Conservation (phyloP, 2,113 vertebrate species). For the Paralichthys olivaceus region DNA sequence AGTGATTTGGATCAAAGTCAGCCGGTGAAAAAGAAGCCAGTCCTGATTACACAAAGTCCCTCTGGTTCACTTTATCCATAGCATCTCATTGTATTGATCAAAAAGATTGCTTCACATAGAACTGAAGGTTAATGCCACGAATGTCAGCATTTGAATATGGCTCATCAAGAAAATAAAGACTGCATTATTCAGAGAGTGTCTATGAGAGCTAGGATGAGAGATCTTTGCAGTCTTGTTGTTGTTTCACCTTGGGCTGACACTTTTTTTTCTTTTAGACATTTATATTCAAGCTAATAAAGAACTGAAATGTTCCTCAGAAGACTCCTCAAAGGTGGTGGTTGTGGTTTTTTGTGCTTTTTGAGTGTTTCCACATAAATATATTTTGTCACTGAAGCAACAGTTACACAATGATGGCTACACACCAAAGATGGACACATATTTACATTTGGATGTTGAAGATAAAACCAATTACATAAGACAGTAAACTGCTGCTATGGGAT, state of each 20-base stretch:
- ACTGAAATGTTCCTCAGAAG: not conserved
- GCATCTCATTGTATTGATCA: conserved; percentile 47
- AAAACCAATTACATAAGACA: too few relatives aligned
- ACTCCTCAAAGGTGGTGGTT: not conserved
- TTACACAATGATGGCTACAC: not conserved
- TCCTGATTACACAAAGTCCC: conserved; percentile 4
- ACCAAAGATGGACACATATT: not conserved
- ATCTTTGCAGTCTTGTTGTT: not conserved
- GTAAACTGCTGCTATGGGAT: not conserved
- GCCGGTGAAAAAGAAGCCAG: conserved; percentile 23
- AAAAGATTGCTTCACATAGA: conserved; percentile 37
- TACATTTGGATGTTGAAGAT: not conserved
- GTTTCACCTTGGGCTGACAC: conserved; percentile 7
- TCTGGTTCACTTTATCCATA: conserved; percentile 33
- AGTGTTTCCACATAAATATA: not conserved
- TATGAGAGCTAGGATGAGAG: not conserved
- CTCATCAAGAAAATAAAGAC: conserved; percentile 28
- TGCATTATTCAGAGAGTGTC: conserved; percentile 16
- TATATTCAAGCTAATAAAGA: not conserved
- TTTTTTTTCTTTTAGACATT: not conserved
- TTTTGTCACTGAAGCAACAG: not conserved
- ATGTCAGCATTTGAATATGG: conserved; percentile 61
- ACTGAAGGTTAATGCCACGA: conserved; percentile 27
- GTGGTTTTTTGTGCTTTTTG: not conserved
- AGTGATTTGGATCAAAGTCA: conserved; percentile 53